phyloP scores from a whole-genome alignment of 2,797 vertebrate genomes.

The Muscicapa striata region DNA sequence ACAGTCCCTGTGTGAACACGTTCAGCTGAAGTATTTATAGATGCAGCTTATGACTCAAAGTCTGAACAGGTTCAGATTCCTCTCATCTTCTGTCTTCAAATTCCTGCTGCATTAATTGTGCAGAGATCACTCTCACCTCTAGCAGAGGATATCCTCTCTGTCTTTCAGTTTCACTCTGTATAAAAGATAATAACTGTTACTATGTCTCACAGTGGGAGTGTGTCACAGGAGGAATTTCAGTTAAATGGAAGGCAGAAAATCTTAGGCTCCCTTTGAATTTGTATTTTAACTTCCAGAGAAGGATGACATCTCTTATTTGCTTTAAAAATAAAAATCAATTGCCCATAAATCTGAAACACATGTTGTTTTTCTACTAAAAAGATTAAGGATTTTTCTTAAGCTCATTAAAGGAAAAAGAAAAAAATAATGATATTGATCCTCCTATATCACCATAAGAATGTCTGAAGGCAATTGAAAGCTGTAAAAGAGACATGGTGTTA shows the following conservation, averaged over 20 bases:
- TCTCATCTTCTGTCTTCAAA: not conserved
- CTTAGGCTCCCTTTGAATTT: not conserved
- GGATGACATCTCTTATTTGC: constrained; percentile 61
- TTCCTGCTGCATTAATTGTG: not conserved
- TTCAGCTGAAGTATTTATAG: not conserved
- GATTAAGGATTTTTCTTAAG: constrained; percentile 59
- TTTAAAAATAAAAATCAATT: constrained; percentile 58
- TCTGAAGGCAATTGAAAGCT: constrained; percentile 28
- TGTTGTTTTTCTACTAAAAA: constrained; percentile 53
- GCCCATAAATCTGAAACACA: constrained; percentile 50
- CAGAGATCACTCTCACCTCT: not conserved
- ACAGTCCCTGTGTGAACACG: not conserved
- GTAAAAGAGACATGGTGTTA: not conserved
- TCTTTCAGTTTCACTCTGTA: constrained; percentile 6
- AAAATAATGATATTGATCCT: constrained; percentile 18
- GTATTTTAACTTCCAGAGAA: constrained; percentile 16
- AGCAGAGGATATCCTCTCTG: not conserved
- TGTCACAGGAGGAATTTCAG: not conserved
- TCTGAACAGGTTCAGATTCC: not conserved
- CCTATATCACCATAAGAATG: not conserved
- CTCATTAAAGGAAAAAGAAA: constrained; percentile 40
- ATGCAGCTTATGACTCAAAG: not conserved
- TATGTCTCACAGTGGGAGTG: not conserved
- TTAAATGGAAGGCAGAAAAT: constrained; percentile 31
- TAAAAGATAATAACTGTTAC: not conserved